Conservation (phyloP, 2,797 vertebrate genomes). For the Pterois miles region DNA sequence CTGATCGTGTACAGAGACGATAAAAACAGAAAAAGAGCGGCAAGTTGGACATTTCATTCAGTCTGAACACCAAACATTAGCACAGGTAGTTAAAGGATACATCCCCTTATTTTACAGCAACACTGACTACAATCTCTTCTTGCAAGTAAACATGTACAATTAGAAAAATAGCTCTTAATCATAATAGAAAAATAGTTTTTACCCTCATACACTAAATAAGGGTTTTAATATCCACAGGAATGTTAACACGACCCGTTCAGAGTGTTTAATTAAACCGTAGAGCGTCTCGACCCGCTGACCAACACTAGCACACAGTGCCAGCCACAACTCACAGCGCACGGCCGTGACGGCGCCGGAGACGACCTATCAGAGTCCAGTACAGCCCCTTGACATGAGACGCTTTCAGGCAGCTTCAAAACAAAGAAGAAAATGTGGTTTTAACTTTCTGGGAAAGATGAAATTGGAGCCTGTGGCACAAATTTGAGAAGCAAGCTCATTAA, state of each 20-base stretch:
- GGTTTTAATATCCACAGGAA: conserved; percentile 89
- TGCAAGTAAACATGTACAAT: conserved; percentile 10
- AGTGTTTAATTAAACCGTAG: conserved; percentile 49
- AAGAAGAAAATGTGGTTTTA: background rate
- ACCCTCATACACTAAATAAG: conserved; percentile 83
- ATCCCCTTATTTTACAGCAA: conserved; percentile 4
- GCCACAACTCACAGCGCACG: background rate
- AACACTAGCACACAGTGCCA: conserved; percentile 53
- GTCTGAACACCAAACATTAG: conserved; percentile 18
- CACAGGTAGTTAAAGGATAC: background rate
- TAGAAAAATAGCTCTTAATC: conserved; percentile 59
- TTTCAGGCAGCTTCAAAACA: background rate
- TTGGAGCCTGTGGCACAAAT: background rate
- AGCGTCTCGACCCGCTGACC: background rate
- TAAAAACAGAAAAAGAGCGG: background rate
- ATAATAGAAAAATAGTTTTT: conserved; percentile 63
- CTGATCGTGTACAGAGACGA: background rate
- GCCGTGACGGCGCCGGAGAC: background rate
- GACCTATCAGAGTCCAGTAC: background rate
- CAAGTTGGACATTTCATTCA: conserved; percentile 3
- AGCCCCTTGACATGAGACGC: background rate
- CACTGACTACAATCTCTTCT: conserved; percentile 17
- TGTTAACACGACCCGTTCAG: conserved; percentile 84
- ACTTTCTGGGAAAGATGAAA: background rate
- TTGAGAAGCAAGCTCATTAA: background rate